A percentile compares a stretch with the other conserved stretches of the same genome.
These are phyloP conservation scores for Cyphomyrmex costatus DNA, from an alignment of 1,140 invertebrate species.

Conservation along the genomic window DNA sequence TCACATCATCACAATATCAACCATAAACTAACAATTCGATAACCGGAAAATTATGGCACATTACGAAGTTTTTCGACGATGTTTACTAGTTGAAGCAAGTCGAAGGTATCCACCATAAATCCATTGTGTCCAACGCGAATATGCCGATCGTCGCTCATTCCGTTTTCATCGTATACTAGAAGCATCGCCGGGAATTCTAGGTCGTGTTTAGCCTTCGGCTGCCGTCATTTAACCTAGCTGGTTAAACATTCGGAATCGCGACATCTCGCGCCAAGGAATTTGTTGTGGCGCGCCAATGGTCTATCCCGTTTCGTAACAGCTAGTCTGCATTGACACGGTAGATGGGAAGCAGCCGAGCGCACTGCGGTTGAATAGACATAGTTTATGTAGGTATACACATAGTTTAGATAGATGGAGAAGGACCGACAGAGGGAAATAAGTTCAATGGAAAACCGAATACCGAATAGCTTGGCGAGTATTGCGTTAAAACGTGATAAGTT, in stretches of 20 bases:
- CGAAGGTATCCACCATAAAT: slow-evolving; percentile 56
- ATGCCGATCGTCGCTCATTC: slow-evolving; percentile 55
- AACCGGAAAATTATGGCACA: slow-evolving; percentile 25
- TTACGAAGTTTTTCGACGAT: slow-evolving; percentile 11
- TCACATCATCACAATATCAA: slow-evolving; percentile 5
- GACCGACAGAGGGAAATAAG: slow-evolving; percentile 52
- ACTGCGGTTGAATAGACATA: slow-evolving; percentile 54
- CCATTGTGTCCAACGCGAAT: slow-evolving; percentile 50
- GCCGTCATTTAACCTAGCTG: slow-evolving; percentile 60
- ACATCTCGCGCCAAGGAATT: slow-evolving; percentile 77
- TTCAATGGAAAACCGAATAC: slow-evolving; percentile 53
- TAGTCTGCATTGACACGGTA: slow-evolving; percentile 67
- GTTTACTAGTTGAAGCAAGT: slow-evolving; percentile 14
- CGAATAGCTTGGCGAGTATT: neutral
- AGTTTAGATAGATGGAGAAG: slow-evolving; percentile 57
- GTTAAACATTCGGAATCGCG: slow-evolving; percentile 68
- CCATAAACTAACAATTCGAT: neutral
- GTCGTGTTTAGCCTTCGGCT: slow-evolving; percentile 51
- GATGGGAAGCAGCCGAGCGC: slow-evolving; percentile 54
- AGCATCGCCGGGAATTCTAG: slow-evolving; percentile 59
- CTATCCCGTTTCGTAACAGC: slow-evolving; percentile 72
- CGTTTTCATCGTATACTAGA: slow-evolving; percentile 37
- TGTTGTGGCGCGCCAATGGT: slow-evolving; percentile 73
- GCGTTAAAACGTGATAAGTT: slow-evolving; percentile 19
- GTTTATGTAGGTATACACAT: slow-evolving; percentile 63